Percentiles rank a stretch among this genome's conserved stretches.
phyloP scores from a whole-genome alignment of 35 echinoderm and acorn worm species.

The Stichopus chloronotus region DNA sequence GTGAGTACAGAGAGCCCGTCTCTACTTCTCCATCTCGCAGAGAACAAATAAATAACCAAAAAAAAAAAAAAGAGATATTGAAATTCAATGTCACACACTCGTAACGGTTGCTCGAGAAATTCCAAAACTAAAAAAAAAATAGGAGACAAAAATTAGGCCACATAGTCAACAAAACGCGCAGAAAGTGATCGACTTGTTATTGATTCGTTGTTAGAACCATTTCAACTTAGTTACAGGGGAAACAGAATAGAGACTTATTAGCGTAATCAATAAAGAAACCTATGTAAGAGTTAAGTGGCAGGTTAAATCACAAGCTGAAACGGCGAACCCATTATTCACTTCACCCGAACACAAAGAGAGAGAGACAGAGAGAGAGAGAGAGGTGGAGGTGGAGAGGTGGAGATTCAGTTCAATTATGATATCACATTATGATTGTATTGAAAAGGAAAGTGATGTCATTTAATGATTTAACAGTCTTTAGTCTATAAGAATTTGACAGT shows the following conservation, averaged over 20 bases:
- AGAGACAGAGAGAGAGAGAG: no score
- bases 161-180: not conserved
- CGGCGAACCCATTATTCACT: no score
- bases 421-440: no score
- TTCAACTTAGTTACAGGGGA: not conserved
- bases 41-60: no score
- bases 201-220: not conserved
- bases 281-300: not conserved
- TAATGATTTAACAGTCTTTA: no score
- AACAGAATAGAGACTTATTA: not conserved
- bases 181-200: not conserved
- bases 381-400: no score
- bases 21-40: no score
- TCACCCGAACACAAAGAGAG: no score
- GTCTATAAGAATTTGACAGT: no score
- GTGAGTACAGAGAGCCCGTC: not conserved
- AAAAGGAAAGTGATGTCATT: no score
- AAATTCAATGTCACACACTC: slow-evolving; percentile 5
- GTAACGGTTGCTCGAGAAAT: not conserved
- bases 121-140: not conserved
- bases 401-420: no score
- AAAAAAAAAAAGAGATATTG: not conserved
- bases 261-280: not conserved
- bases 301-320: not conserved
- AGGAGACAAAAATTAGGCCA: slow-evolving; percentile 10